Evolutionary conservation across 2,113 vertebrate genomes (phyloP).

Genomic region (Callospermophilus lateralis): DNA sequence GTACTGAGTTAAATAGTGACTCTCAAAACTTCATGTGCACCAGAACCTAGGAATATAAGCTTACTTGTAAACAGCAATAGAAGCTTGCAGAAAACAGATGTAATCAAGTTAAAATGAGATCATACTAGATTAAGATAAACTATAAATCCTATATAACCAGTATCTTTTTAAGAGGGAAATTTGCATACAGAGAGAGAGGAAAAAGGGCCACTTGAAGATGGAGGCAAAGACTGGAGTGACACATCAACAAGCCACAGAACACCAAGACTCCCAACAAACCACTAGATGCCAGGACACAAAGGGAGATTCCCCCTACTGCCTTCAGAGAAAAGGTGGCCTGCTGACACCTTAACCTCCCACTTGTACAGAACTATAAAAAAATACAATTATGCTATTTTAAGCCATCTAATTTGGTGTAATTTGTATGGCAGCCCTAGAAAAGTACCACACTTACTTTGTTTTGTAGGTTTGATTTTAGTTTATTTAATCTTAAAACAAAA

Average conservation of each 20-base stretch:
- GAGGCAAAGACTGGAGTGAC: not conserved
- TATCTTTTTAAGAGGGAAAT: not conserved
- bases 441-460: not conserved
- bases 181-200: not conserved
- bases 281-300: not conserved
- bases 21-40: not conserved
- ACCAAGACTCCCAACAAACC: not conserved
- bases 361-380: not conserved
- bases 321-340: not conserved
- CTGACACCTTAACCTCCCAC: not conserved
- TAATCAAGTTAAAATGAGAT: not conserved
- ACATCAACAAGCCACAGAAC: not conserved
- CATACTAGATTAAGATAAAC: not conserved
- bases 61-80: not conserved
- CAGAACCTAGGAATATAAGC: not conserved
- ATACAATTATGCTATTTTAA: not conserved
- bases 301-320: not conserved
- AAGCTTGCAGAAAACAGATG: too few species aligned
- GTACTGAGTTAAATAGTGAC: not conserved
- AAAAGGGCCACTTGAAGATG: not conserved
- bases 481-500: conserved; percentile 51
- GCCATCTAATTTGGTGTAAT: not conserved
- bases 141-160: not conserved
- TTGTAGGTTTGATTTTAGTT: not conserved
- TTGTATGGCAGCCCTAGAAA: not conserved